Evolutionary conservation across 2,888 invertebrate species (phyloP).

Genomic region (Xanthostigma xanthostigma): DNA sequence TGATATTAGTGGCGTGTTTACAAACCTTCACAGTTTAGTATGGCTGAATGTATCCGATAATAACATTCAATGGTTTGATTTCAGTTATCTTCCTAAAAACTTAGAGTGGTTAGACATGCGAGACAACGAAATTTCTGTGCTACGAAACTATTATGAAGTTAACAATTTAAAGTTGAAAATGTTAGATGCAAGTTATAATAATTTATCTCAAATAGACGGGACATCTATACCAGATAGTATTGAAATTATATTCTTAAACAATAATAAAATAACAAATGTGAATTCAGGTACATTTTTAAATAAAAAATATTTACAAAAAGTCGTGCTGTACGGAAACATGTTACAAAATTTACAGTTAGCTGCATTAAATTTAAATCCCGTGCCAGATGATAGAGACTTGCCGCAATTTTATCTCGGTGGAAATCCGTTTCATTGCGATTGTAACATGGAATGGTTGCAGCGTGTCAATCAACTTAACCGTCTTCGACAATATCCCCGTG

Average conservation of each 20-base stretch:
- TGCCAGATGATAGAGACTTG: constrained; percentile 49
- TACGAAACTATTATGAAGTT: constrained; percentile 57
- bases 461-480: constrained; percentile 62
- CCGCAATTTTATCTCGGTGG: constrained; percentile 67
- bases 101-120: constrained; percentile 72
- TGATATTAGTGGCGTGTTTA: constrained; percentile 64
- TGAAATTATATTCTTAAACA: constrained; percentile 54
- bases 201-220: constrained; percentile 49
- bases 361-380: constrained; percentile 50
- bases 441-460: constrained; percentile 76
- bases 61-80: constrained; percentile 65
- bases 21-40: constrained; percentile 53
- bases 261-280: constrained; percentile 55
- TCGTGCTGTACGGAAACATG: constrained; percentile 60
- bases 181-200: constrained; percentile 63
- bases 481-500: constrained; percentile 57
- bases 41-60: constrained; percentile 74
- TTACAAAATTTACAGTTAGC: constrained; percentile 56
- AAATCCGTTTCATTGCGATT: constrained; percentile 75
- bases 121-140: constrained; percentile 58
- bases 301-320: constrained; percentile 56
- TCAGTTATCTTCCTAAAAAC: constrained; percentile 57
- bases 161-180: constrained; percentile 53
- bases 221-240: constrained; percentile 58
- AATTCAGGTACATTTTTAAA: constrained; percentile 54